Percentiles rank a stretch among this genome's conserved stretches.
phyloP scores from a whole-genome alignment of 2,113 vertebrate genomes.

The Grus americana region DNA sequence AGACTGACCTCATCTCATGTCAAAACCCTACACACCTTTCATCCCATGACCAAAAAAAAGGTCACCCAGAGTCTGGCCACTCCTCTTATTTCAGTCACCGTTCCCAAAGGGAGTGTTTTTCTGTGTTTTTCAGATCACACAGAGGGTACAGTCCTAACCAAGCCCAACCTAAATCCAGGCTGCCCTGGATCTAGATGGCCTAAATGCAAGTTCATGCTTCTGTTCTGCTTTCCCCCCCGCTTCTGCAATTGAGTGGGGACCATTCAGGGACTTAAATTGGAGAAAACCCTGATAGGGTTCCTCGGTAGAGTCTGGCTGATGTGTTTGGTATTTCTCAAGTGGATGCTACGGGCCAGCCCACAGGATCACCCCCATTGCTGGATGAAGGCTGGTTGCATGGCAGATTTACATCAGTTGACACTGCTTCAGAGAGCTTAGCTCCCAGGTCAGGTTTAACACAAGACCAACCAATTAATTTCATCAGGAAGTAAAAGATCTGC shows the following conservation, averaged over 20 bases:
- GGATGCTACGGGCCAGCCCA: background rate
- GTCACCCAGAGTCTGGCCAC: background rate
- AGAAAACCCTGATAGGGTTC: background rate
- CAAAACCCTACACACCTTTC: background rate
- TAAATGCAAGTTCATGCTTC: background rate
- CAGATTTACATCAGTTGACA: background rate
- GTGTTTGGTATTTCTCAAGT: background rate
- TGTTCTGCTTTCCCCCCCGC: background rate
- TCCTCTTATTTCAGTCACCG: background rate
- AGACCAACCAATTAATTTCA: background rate
- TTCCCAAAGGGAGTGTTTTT: background rate
- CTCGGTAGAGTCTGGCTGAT: background rate
- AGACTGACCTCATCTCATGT: background rate
- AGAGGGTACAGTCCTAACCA: background rate
- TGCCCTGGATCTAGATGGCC: background rate
- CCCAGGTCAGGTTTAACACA: background rate
- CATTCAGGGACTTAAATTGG: background rate
- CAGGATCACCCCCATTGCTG: background rate
- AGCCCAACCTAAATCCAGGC: background rate
- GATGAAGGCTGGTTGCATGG: background rate
- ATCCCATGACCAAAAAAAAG: background rate
- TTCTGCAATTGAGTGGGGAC: background rate
- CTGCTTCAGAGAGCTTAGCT: background rate
- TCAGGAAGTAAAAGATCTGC: background rate
- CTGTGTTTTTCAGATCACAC: background rate